Percentiles rank a stretch among this genome's conserved stretches.
Conservation (phyloP, 2,797 vertebrate genomes). For the Micropoecilia bifurca region DNA sequence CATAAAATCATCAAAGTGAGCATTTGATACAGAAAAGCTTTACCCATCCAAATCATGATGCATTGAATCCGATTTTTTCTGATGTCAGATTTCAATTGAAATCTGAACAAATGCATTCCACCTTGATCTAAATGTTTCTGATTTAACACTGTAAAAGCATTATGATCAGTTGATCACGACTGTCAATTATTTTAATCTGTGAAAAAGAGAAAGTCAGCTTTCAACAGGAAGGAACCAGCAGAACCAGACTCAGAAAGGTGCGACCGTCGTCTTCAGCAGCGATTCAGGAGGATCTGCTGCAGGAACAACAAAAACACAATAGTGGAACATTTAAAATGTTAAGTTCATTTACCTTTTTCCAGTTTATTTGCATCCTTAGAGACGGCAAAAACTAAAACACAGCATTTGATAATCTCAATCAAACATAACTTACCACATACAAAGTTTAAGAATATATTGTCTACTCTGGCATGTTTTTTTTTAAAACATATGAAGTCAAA, state of each 20-base stretch:
- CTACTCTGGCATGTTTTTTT: not conserved
- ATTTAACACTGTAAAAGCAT: not conserved
- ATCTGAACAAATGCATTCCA: not conserved
- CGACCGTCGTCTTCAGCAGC: not conserved
- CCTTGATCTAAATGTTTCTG: not conserved
- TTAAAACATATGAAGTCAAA: not conserved
- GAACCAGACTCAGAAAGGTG: not conserved
- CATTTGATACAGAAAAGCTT: not conserved
- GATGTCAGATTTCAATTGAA: not conserved
- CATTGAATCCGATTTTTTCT: not conserved
- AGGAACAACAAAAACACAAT: not conserved
- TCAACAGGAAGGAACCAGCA: not conserved
- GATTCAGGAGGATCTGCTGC: not conserved
- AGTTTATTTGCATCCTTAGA: not conserved
- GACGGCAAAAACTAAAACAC: not conserved
- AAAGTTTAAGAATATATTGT: not conserved
- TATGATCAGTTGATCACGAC: not conserved
- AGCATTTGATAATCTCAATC: not conserved
- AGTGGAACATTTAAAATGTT: not conserved
- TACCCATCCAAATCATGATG: not conserved
- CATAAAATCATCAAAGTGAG: not conserved
- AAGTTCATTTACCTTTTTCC: not conserved
- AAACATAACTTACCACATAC: not conserved
- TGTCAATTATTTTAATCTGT: not conserved
- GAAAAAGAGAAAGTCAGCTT: not conserved